Conservation (phyloP, 1,140 invertebrate genomes). For the Leucophenga varia region DNA sequence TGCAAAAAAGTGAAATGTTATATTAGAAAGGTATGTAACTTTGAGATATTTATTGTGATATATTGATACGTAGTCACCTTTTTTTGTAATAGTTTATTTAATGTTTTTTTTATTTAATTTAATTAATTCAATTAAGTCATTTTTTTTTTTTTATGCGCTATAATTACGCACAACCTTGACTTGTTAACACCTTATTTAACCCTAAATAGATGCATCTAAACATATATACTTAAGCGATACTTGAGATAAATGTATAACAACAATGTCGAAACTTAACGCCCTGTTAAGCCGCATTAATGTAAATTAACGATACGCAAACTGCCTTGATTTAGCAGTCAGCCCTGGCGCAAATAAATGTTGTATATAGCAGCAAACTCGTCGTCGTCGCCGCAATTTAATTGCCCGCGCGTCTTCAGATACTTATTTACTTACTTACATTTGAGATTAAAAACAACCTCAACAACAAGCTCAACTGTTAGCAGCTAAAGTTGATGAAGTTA, state of each 20-base stretch:
- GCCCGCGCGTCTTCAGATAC: constrained; percentile 10
- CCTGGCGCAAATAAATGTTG: constrained; percentile 46
- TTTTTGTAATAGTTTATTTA: too few species aligned
- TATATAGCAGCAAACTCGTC: constrained; percentile 9
- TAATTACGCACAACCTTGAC: constrained; percentile 38
- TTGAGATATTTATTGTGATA: too few species aligned
- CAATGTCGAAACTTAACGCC: constrained; percentile 47
- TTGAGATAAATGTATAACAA: constrained; percentile 15
- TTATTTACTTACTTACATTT: constrained; percentile 33
- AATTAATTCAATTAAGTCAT: too few species aligned
- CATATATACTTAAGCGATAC: constrained; percentile 13
- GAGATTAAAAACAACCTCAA: too few species aligned
- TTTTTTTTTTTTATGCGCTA: too few species aligned
- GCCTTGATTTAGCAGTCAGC: constrained; percentile 17
- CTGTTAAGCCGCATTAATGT: constrained; percentile 46
- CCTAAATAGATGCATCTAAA: constrained; percentile 14
- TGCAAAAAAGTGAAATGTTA: constrained; percentile 40
- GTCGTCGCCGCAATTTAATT: neutral
- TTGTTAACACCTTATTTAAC: constrained; percentile 33
- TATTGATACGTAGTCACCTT: too few species aligned
- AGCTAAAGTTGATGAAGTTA: too few species aligned
- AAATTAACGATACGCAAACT: constrained; percentile 19
- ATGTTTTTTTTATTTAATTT: too few species aligned
- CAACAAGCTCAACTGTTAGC: too few species aligned
- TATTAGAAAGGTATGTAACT: constrained; percentile 46